Percentiles rank a stretch among this genome's conserved stretches.
Evolutionary conservation across 2,797 vertebrate genomes (phyloP).

Genomic region (Scolopax rusticola): DNA sequence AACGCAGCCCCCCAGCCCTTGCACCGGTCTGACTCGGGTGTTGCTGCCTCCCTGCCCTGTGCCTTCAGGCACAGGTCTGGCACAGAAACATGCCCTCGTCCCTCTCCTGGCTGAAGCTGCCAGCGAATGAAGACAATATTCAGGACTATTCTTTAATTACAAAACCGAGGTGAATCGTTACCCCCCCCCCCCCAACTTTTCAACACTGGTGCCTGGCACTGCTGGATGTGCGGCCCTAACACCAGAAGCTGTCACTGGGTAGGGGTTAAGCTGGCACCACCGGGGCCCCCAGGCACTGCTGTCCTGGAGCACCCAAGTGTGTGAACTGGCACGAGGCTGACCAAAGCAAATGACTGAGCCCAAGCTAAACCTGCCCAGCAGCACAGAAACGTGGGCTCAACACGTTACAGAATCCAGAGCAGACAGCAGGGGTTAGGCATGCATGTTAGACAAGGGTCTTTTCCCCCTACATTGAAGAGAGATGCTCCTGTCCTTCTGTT

Average conservation of each 20-base stretch:
- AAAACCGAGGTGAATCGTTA: background rate
- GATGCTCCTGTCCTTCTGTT: background rate
- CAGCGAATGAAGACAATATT: background rate
- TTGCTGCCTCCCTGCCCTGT: no score
- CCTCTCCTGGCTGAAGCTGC: background rate
- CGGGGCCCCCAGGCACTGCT: background rate
- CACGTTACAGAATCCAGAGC: background rate
- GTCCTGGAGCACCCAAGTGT: background rate
- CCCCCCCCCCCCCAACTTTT: background rate
- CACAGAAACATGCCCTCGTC: background rate
- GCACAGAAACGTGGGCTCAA: background rate
- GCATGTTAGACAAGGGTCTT: no score
- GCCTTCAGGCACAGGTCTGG: accelerated
- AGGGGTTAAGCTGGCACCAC: background rate
- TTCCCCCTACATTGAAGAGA: background rate
- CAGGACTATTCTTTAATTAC: background rate
- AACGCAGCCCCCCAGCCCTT: background rate
- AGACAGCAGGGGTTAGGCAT: background rate
- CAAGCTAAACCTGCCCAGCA: background rate
- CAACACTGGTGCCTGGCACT: background rate
- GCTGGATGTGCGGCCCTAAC: background rate
- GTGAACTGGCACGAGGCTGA: background rate
- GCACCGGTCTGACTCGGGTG: accelerated
- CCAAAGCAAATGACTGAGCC: background rate
- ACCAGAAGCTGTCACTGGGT: background rate